A percentile compares a stretch with the other conserved stretches of the same genome.
Conservation (phyloP, 2,888 invertebrate species). For the Pasiphila rectangulata region DNA sequence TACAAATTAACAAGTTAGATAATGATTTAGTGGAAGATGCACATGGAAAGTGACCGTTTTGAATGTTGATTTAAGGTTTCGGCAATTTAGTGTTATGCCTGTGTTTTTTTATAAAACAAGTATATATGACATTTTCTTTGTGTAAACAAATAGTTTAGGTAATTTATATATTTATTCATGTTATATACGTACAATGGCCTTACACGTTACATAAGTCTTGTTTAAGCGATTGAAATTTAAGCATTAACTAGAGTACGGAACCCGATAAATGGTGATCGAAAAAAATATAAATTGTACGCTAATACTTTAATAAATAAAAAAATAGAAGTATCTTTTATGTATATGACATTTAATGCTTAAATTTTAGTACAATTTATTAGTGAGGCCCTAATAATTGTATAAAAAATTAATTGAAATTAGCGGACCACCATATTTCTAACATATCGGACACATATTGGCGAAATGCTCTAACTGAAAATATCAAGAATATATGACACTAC, state of each 20-base stretch:
- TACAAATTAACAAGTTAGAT: constrained; percentile 31
- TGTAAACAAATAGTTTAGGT: no score
- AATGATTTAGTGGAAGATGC: constrained; percentile 6
- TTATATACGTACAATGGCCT: constrained; percentile 30
- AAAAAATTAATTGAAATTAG: neutral
- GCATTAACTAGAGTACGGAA: neutral
- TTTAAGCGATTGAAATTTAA: constrained; percentile 9
- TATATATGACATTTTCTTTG: no score
- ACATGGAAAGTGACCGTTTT: neutral
- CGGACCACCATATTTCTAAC: constrained; percentile 13
- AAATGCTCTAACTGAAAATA: neutral
- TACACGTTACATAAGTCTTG: constrained; percentile 15
- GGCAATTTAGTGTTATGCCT: no score
- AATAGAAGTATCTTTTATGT: no score
- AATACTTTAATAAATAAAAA: no score
- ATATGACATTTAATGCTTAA: no score
- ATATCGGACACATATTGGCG: constrained; percentile 17
- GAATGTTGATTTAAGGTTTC: no score
- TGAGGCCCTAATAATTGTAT: constrained; percentile 1
- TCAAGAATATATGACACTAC: no score
- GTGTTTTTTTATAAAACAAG: no score
- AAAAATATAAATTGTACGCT: no score
- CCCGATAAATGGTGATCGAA: no score
- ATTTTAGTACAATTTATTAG: neutral
- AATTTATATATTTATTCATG: constrained; percentile 1